These are phyloP conservation scores for Myanophis thanlyinensis DNA, from an alignment of 2,113 vertebrate genomes.

Conservation along the genomic window DNA sequence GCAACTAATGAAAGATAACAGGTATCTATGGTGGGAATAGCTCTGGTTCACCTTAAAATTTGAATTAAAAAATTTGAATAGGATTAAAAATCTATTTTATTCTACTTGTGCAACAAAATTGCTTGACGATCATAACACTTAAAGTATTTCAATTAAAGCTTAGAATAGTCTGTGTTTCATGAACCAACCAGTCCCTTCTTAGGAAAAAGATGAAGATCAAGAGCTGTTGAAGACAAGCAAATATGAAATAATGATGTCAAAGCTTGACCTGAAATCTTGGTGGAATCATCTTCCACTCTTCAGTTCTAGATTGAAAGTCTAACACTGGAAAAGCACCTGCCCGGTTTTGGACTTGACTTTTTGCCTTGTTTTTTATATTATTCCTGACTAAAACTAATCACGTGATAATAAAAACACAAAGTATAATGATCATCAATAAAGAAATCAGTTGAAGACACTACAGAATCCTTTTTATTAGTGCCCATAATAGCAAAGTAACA, in stretches of 20 bases:
- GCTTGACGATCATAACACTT: background rate
- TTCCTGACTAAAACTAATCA: background rate
- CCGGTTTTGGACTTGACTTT: background rate
- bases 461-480: background rate
- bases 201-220: background rate
- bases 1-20: background rate
- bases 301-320: background rate
- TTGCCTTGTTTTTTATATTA: background rate
- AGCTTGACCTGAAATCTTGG: too few species aligned
- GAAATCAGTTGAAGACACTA: background rate
- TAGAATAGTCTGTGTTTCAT: background rate
- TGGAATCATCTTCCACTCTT: background rate
- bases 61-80: background rate
- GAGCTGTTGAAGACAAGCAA: background rate
- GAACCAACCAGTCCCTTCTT: background rate
- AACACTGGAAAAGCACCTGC: background rate
- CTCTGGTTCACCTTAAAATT: background rate
- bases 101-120: background rate
- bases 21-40: background rate
- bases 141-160: background rate
- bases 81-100: background rate
- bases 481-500: background rate
- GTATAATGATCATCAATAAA: background rate
- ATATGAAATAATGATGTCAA: background rate
- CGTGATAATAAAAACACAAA: background rate